Evolutionary conservation across 1,140 invertebrate genomes (phyloP), one percentile per base, ranked within the genome.

Genomic region (Drosophila erecta): DNA sequence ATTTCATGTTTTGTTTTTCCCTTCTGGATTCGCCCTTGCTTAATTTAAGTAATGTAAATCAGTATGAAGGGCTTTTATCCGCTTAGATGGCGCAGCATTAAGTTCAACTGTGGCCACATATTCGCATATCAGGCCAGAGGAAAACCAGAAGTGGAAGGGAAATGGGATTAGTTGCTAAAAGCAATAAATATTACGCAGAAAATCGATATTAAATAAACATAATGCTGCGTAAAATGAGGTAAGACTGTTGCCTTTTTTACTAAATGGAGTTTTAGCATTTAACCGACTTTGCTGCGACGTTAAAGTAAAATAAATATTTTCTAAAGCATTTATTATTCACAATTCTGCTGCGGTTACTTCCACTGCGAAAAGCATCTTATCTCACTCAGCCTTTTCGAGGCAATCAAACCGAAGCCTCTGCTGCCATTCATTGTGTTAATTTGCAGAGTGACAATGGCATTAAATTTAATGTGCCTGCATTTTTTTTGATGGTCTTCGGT

Each of bases 391-490:
- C 35, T 38, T 46, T 24, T 20, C 27, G 20, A 11, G 64, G 20
- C 66, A 70, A 57, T 70, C 66, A 47, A 27, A 20, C 27, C 22
- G 43, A 47, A 43, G 20, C 64, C 37, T 47, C 10, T 24, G 27
- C 64, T 4, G 24, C 14, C 51, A 27, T 70, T 70, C 47, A 71
- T 54, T 77, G 70, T 73, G 67, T 73, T 72, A 72, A 73, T 72
- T 77, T 57, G 64, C 22, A 30, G 65, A 24, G 40, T 57, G 46
- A 54, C 78, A 71, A 72, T 76, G 47, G 46, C 78, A 59, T 76
- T 65, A 55, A 71, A 71, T 69, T 81, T 75, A 47, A 75, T 65
- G 71, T 51, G 43, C 62, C 37, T 62, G 70, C 70, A 38, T 74
- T 75, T 64, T 53, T 38, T 44, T 49, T 75, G 46, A 55, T 73